Conservation (phyloP, 2,888 invertebrate species). For the Lepetodrilus schrolli region DNA sequence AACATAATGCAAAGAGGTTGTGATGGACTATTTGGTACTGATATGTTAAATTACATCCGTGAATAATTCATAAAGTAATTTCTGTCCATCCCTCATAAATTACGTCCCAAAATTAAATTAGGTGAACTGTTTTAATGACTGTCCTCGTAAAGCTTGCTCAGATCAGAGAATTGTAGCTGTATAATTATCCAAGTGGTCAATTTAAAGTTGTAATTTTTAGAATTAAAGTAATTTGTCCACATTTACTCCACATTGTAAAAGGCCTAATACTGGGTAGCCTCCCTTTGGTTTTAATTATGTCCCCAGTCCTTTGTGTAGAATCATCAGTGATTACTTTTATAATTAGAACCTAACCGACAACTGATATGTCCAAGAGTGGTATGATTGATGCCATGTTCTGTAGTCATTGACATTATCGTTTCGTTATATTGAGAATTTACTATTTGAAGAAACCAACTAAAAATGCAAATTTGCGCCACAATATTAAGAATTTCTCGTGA, state of each 20-base stretch:
- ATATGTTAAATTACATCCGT: no score
- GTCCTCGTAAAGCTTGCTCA: no score
- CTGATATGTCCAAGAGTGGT: not conserved
- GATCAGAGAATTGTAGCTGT: no score
- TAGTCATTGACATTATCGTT: not conserved
- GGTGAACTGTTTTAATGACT: no score
- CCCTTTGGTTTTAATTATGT: not conserved
- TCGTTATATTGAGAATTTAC: conserved; percentile 8
- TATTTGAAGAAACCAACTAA: not conserved
- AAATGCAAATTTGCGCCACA: not conserved
- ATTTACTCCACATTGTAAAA: not conserved
- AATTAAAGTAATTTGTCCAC: conserved; percentile 8
- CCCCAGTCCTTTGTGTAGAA: not conserved
- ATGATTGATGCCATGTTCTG: not conserved
- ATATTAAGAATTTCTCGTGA: not conserved
- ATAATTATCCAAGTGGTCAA: not conserved
- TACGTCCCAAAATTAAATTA: no score
- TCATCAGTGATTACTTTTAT: not conserved
- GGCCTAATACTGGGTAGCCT: not conserved
- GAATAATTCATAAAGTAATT: no score
- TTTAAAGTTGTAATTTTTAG: conserved; percentile 10
- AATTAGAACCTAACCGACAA: not conserved
- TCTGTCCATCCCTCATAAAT: no score
- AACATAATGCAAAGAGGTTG: no score
- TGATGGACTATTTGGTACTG: no score